phyloP scores from a whole-genome alignment of 1,140 invertebrate genomes.

The Cepaea nemoralis region DNA sequence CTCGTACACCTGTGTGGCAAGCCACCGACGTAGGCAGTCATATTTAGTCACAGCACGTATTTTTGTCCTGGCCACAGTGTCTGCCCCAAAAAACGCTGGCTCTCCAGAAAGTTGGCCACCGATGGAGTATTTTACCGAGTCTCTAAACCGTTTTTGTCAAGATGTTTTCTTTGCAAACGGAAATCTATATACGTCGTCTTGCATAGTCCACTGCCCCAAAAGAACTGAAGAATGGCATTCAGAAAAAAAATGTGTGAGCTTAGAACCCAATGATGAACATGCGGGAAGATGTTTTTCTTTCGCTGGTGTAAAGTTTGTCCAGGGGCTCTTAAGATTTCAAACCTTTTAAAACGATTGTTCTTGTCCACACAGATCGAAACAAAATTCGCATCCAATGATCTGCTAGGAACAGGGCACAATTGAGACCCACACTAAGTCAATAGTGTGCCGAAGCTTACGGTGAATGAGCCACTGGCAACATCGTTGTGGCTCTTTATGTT shows the following conservation, averaged over 20 bases:
- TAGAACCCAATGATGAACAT: background rate
- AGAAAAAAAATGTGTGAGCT: background rate
- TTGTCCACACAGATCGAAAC: background rate
- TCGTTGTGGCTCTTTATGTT: background rate
- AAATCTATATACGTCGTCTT: background rate
- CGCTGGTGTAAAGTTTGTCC: background rate
- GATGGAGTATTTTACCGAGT: background rate
- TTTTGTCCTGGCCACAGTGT: background rate
- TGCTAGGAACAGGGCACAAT: background rate
- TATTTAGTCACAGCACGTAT: background rate
- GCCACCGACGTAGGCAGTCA: background rate
- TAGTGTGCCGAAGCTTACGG: background rate
- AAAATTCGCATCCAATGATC: background rate
- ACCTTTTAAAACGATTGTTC: background rate
- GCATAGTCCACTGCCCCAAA: background rate
- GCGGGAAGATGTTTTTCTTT: constrained; percentile 10
- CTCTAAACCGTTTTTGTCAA: background rate
- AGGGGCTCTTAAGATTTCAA: background rate
- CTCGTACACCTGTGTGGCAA: too few species aligned
- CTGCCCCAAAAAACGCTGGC: background rate
- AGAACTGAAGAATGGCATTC: constrained; percentile 2
- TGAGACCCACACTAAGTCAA: background rate
- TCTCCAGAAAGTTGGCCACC: background rate
- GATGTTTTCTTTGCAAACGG: background rate
- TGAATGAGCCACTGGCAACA: background rate